phyloP scores from a whole-genome alignment of 2,888 invertebrate genomes.

The Tetrapedia diversipes region DNA sequence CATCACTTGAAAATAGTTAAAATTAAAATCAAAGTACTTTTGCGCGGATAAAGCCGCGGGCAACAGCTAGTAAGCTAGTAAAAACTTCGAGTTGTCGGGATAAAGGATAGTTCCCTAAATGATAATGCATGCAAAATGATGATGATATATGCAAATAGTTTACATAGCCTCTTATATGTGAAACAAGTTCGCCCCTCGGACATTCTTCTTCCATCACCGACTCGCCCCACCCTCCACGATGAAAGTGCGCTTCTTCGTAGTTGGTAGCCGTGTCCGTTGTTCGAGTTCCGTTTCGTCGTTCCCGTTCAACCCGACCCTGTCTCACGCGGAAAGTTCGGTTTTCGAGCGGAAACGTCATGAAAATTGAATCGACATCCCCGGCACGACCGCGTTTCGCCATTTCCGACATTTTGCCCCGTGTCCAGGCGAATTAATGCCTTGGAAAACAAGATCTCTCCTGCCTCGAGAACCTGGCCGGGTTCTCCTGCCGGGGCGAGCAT shows the following conservation, averaged over 20 bases:
- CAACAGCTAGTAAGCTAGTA: too few relatives aligned
- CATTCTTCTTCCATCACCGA: neutral
- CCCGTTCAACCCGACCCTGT: neutral
- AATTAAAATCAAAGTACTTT: too few relatives aligned
- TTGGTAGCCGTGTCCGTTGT: neutral
- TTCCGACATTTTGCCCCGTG: conserved; percentile 60
- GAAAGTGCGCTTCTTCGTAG: conserved; percentile 19
- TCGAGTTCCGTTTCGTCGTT: conserved; percentile 6
- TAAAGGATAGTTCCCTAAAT: too few relatives aligned
- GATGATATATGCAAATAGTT: too few relatives aligned
- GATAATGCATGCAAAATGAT: too few relatives aligned
- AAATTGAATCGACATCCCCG: conserved; percentile 64
- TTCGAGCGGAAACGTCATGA: conserved; percentile 61
- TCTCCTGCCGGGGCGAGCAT: conserved; percentile 23
- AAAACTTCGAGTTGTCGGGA: too few relatives aligned
- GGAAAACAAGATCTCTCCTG: conserved; percentile 56
- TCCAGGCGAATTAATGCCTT: conserved; percentile 67
- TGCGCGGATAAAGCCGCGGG: too few relatives aligned
- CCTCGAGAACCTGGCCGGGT: neutral
- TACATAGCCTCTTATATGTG: too few relatives aligned
- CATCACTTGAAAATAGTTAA: too few relatives aligned
- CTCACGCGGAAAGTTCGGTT: conserved; percentile 40
- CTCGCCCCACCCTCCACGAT: neutral
- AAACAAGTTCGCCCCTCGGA: neutral
- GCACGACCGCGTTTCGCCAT: conserved; percentile 53